Conservation (phyloP, 2,113 vertebrate species). For the Tachycineta bicolor region DNA sequence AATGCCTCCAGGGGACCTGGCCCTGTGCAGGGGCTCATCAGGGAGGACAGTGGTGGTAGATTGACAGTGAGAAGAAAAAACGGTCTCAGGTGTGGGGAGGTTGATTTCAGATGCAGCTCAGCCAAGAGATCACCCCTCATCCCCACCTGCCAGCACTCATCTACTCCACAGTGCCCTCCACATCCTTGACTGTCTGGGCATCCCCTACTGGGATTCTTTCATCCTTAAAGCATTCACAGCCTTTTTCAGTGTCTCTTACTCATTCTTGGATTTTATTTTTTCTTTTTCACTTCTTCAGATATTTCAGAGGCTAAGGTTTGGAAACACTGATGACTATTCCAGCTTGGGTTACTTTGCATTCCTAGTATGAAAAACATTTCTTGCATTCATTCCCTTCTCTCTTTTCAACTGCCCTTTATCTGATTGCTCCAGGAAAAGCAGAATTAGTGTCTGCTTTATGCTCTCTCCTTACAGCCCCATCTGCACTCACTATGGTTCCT, state of each 20-base stretch:
- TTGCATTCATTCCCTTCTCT: background rate
- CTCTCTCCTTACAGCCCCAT: background rate
- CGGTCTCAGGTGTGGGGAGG: background rate
- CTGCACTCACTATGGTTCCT: background rate
- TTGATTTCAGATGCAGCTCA: background rate
- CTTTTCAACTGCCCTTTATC: background rate
- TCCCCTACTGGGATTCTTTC: background rate
- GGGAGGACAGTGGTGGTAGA: background rate
- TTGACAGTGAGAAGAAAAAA: background rate
- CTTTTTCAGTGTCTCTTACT: background rate
- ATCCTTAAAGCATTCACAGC: background rate
- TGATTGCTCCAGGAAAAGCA: background rate
- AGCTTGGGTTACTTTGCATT: background rate
- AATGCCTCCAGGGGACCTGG: rapidly evolving
- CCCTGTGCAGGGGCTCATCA: rapidly evolving
- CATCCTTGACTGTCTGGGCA: background rate
- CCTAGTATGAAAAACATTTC: background rate
- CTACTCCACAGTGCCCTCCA: background rate
- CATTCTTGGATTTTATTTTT: background rate
- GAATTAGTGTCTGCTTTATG: background rate
- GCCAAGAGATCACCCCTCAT: background rate
- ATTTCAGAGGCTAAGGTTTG: background rate
- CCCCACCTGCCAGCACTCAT: background rate
- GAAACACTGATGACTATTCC: background rate
- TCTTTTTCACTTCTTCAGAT: background rate